Percentiles rank a stretch among this genome's conserved stretches.
Evolutionary conservation across 2,113 vertebrate genomes (phyloP).

Genomic region (Cranoglanis bouderius): DNA sequence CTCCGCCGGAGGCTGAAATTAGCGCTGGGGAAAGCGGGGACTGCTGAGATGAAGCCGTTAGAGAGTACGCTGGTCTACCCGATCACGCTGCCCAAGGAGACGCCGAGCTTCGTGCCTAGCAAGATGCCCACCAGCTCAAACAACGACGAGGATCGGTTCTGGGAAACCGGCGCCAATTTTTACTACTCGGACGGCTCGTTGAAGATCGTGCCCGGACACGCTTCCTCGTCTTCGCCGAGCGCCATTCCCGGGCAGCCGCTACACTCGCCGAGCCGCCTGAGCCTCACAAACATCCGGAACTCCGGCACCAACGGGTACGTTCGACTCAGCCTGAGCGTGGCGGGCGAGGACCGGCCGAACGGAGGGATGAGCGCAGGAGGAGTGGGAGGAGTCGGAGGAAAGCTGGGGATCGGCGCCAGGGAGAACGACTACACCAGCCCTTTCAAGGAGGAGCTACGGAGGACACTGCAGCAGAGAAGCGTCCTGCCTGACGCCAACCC

Average conservation of each 20-base stretch:
- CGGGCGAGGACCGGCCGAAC: conserved; percentile 81
- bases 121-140: conserved; percentile 69
- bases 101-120: conserved; percentile 85
- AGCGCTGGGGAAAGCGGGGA: conserved; percentile 80
- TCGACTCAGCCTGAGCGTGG: conserved; percentile 86
- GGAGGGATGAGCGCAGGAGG: conserved; percentile 79
- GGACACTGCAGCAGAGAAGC: conserved; percentile 87
- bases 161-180: conserved; percentile 90
- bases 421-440: conserved; percentile 78
- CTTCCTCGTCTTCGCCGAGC: conserved; percentile 73
- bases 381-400: conserved; percentile 56
- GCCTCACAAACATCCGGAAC: conserved; percentile 88
- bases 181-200: conserved; percentile 95
- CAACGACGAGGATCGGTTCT: conserved; percentile 85
- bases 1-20: conserved; percentile 84
- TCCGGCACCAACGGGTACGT: conserved; percentile 92
- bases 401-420: conserved; percentile 56
- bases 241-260: conserved; percentile 92
- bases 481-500: conserved; percentile 93
- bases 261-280: conserved; percentile 88
- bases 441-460: conserved; percentile 79
- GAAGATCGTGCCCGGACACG: conserved; percentile 94
- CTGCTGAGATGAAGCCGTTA: conserved; percentile 79
- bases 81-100: conserved; percentile 89
- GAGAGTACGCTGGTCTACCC: conserved; percentile 94